phyloP scores from a whole-genome alignment of 2,113 vertebrate genomes.

The Naja naja region DNA sequence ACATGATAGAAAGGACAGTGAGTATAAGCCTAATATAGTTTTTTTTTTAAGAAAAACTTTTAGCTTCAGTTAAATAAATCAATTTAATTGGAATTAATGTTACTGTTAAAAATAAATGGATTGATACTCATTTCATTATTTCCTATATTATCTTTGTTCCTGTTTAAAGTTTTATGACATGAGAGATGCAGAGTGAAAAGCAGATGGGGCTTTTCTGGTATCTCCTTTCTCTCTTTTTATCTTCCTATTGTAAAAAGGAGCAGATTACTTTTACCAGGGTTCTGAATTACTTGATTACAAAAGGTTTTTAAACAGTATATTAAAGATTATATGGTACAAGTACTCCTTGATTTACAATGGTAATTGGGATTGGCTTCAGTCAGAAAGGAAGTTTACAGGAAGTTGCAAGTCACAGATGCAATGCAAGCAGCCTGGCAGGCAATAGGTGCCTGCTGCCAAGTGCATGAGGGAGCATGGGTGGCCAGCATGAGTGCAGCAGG shows the following conservation, averaged over 20 bases:
- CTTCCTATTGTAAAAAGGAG: neutral
- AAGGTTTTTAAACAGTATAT: neutral
- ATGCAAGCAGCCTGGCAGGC: too few relatives aligned
- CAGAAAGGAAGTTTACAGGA: too few relatives aligned
- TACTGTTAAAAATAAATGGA: neutral
- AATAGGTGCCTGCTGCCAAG: too few relatives aligned
- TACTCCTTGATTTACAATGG: neutral
- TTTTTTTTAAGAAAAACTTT: neutral
- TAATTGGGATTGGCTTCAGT: neutral
- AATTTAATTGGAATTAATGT: neutral
- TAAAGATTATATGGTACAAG: neutral
- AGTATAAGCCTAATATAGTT: neutral
- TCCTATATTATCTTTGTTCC: neutral
- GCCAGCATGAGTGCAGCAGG: too few relatives aligned
- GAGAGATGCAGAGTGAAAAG: neutral
- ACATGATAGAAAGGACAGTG: neutral
- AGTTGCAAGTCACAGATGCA: neutral
- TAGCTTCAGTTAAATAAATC: neutral
- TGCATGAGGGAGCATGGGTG: too few relatives aligned
- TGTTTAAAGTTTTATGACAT: neutral
- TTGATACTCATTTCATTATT: neutral
- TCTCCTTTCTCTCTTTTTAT: neutral
- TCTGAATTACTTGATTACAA: neutral
- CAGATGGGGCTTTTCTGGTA: neutral
- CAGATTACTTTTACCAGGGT: neutral